Conservation (phyloP, 1,140 invertebrate genomes). For the Stegodyphus mimosarum region DNA sequence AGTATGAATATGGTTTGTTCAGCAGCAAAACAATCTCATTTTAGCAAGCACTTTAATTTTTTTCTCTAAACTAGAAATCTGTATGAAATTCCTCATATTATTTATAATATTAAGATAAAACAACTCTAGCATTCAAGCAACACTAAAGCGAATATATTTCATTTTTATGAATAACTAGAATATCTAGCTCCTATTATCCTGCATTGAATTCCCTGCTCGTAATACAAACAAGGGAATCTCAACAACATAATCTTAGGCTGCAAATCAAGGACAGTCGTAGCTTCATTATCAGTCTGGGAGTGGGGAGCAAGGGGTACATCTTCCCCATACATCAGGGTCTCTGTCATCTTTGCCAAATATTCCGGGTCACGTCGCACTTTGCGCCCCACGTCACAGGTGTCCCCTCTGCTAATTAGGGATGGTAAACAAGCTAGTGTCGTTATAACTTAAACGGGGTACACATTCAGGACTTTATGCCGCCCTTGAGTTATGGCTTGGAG, state of each 20-base stretch:
- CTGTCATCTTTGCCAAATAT: slow-evolving; percentile 46
- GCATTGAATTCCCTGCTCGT: no score
- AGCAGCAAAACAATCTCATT: no score
- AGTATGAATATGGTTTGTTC: no score
- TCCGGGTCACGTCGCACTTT: slow-evolving; percentile 41
- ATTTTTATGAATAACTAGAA: no score
- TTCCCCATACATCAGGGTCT: slow-evolving; percentile 26
- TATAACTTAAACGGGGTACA: slow-evolving; percentile 37
- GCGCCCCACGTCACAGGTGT: slow-evolving; percentile 24
- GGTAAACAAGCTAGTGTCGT: slow-evolving; percentile 33
- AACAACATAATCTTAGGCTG: not conserved
- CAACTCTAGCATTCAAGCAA: not conserved
- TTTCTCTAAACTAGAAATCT: no score
- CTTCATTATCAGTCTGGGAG: slow-evolving; percentile 14
- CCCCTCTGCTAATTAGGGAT: slow-evolving; percentile 44
- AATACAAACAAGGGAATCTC: slow-evolving; percentile 5
- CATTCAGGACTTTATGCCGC: slow-evolving; percentile 1
- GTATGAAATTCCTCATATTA: no score
- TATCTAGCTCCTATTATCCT: no score
- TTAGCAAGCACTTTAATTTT: no score
- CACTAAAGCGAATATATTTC: no score
- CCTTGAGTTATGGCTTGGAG: slow-evolving; percentile 37
- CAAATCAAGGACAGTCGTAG: slow-evolving; percentile 43
- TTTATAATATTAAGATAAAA: not conserved
- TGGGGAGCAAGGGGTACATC: slow-evolving; percentile 31